A percentile compares a stretch with the other conserved stretches of the same genome.
Conservation (phyloP, 2,888 invertebrate genomes). For the Unio pictorum region DNA sequence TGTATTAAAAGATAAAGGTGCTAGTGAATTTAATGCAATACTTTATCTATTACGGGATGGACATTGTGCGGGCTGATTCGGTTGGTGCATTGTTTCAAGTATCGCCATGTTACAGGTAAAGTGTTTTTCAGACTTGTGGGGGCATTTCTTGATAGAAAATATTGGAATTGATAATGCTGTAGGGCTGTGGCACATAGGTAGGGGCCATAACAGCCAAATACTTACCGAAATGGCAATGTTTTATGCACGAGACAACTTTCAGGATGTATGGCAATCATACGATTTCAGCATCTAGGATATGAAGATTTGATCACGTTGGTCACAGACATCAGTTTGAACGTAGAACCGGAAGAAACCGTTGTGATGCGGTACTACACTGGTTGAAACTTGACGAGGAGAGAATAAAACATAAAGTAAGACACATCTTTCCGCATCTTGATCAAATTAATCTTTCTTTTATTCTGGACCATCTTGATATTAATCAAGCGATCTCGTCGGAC, state of each 20-base stretch:
- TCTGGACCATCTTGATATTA: constrained; percentile 32
- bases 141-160: constrained; percentile 26
- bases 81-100: constrained; percentile 30
- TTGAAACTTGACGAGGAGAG: constrained; percentile 14
- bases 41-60: constrained; percentile 31
- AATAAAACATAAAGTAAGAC: constrained; percentile 14
- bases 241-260: constrained; percentile 18
- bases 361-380: constrained; percentile 30
- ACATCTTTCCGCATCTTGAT: constrained; percentile 21
- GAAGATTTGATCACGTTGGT: constrained; percentile 34
- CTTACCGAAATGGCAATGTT: constrained; percentile 10
- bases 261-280: constrained; percentile 18
- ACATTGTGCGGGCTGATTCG: constrained; percentile 22
- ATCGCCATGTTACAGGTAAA: constrained; percentile 29
- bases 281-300: constrained; percentile 27
- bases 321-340: constrained; percentile 23
- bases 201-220: constrained; percentile 15
- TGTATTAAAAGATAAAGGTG: constrained; percentile 17
- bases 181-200: constrained; percentile 31
- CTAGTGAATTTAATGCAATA: constrained; percentile 22
- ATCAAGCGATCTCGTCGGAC: constrained; percentile 20
- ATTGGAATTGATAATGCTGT: constrained; percentile 34
- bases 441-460: constrained; percentile 34
- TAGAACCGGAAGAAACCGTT: constrained; percentile 32
- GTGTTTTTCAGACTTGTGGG: constrained; percentile 29